Base-by-base conservation (phyloP, 2,888 invertebrate species). In the Pelosia muscerda region DNA sequence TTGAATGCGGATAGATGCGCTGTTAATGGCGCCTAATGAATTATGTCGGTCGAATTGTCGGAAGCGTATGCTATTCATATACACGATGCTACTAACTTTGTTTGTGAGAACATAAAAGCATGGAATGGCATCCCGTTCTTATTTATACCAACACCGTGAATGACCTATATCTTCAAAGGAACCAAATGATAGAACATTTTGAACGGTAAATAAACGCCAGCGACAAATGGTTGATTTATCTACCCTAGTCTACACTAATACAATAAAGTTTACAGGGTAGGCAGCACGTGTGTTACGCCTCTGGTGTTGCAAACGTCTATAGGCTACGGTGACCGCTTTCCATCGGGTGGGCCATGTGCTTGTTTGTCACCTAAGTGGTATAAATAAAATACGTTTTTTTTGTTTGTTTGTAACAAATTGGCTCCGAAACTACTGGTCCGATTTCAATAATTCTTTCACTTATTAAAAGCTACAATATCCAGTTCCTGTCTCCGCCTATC, bases 1-100 rank as follows among this genome's bases (percentile, higher is more conserved):
- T 62, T 53, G 53, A 57, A 57, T 57, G 57, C 57, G 57, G 57
- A 62, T 31, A 31, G 53, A 28, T 26, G 13, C 22, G 28, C 31
- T 23, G 62, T 62, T 15, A 53, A 31, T 13, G 15, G 54, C 42
- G 59, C 23, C 23, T 42, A 25, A 58, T 58, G 15, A 31, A 34
- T 49, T 53, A 53, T 25, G 53, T 23, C 34, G 34, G 59, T 25
- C 57, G 25, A 54, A 25, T 31, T 59, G 65, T 26, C 58, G 34
- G 60, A 65, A 65, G 53, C 31, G 53, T 34, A 42, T 49, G 55
- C 53, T 62, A 53, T 42, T 53, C 28, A 57, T 54, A 34, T 34
- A 55, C 63, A 63, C 23, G 25, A 31, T 55, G 25, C 55, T 55
- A 19, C 55, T 15, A 11, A 49, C 49, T 61, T 26, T 26, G 42